Evolutionary conservation across 2,797 vertebrate genomes (phyloP), one percentile per base, ranked within the genome.

Genomic region (Typhlichthys subterraneus): DNA sequence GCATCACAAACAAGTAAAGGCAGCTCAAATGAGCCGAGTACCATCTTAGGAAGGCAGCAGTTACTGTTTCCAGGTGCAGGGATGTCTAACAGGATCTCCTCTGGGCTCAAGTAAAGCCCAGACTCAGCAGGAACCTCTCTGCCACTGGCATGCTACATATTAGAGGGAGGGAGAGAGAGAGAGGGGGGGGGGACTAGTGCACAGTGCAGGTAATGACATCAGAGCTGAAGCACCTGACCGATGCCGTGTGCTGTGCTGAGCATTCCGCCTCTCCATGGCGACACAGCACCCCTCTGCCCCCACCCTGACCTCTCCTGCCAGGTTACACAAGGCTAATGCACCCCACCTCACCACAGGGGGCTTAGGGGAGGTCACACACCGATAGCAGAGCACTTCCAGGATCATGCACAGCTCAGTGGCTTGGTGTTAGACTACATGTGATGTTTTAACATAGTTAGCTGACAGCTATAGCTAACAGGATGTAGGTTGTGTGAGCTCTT

Each of bases 381-480:
- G 13, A 3, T 5, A 13, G 77, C 67, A 56, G 66, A 77, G 66
- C 5, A 59, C 79, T 81, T 70, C 75, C 75, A 74, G 76, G 80
- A 88, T 87, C 88, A 87, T 86, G 79, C 86, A 89, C 76, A 78
- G 84, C 71, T 80, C 79, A 87, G 86, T 85, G 78, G 64, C 80
- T 83, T 60, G 63, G 72, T 75, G 85, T 29, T 29, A 67, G 80
- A 78, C 52, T 29, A 29, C 23, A 29, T 29, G 23, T 29, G 23
- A 29, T 29, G 23, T 29, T 29, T 29, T 29, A 29, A 29, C 23
- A 29, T 29, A 29, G 23, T 4, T 29, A 29, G 23, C 23, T 29
- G 23, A 23, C 23, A 23, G 23, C 23, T 23, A 23, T 23, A 23
- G 23, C 23, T 29, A 29, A 29, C 23, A 29, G 23, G 4, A 4